Conservation (phyloP, 2,888 invertebrate species). For the Amphipoea oculea region DNA sequence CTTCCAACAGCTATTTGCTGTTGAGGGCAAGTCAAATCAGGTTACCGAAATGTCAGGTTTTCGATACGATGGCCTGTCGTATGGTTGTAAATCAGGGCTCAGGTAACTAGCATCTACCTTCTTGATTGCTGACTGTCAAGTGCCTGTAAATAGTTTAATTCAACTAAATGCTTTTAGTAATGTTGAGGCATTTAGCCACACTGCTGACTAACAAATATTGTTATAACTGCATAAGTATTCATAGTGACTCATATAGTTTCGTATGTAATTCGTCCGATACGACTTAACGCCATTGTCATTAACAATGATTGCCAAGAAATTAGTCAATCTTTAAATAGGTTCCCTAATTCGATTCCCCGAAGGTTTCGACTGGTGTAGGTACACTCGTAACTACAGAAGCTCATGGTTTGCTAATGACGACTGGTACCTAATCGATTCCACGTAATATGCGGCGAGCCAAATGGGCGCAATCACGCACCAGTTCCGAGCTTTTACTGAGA, state of each 20-base stretch:
- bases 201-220: neutral
- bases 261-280: neutral
- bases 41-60: too few species aligned
- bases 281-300: neutral
- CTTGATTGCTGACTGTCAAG: neutral
- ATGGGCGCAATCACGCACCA: conserved; percentile 38
- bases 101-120: neutral
- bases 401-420: conserved; percentile 47
- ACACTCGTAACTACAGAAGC: conserved; percentile 27
- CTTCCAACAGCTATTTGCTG: too few species aligned
- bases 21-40: too few species aligned
- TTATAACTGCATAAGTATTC: neutral
- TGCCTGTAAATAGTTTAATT: neutral
- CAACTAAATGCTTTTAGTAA: neutral
- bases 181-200: neutral
- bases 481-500: neutral
- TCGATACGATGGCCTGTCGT: too few species aligned
- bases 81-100: too few species aligned
- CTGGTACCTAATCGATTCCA: conserved; percentile 41
- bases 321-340: conserved; percentile 2
- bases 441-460: conserved; percentile 24
- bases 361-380: conserved; percentile 5
- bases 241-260: neutral
- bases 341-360: conserved; percentile 33
- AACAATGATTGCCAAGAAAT: conserved; percentile 5